Conservation (phyloP, 2,113 vertebrate species). For the Piprites chloris region DNA sequence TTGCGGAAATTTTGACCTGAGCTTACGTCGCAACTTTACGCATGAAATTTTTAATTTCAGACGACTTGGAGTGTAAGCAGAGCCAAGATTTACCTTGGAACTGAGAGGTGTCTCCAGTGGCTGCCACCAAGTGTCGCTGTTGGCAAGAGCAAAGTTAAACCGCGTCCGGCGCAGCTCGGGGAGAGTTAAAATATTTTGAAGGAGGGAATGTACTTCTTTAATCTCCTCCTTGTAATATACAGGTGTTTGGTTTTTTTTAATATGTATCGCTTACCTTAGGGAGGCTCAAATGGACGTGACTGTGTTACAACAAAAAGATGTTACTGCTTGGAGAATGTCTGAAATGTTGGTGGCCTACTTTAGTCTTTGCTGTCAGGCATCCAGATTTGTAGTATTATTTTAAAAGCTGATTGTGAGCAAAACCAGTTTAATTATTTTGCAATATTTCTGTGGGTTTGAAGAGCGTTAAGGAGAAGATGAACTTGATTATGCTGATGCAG, state of each 20-base stretch:
- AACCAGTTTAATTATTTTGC: background rate
- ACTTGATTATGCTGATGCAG: background rate
- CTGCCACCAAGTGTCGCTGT: constrained; percentile 71
- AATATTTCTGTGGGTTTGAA: background rate
- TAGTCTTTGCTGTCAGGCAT: background rate
- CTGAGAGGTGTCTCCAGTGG: background rate
- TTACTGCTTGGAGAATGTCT: background rate
- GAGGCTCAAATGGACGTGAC: background rate
- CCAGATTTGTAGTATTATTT: background rate
- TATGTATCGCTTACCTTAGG: background rate
- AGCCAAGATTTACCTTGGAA: background rate
- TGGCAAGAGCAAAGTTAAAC: constrained; percentile 74
- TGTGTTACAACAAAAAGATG: background rate
- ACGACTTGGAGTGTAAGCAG: background rate
- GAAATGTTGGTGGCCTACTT: background rate
- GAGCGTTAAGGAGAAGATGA: background rate
- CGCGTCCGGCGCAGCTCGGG: background rate
- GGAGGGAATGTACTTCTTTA: background rate
- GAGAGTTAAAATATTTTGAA: background rate
- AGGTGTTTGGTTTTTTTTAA: background rate
- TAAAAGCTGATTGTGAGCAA: background rate
- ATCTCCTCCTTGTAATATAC: background rate
- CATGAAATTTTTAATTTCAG: background rate
- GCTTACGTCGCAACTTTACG: background rate
- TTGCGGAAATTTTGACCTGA: background rate